Evolutionary conservation across 2,797 vertebrate species (phyloP).

Genomic region (Crypturellus tataupa): DNA sequence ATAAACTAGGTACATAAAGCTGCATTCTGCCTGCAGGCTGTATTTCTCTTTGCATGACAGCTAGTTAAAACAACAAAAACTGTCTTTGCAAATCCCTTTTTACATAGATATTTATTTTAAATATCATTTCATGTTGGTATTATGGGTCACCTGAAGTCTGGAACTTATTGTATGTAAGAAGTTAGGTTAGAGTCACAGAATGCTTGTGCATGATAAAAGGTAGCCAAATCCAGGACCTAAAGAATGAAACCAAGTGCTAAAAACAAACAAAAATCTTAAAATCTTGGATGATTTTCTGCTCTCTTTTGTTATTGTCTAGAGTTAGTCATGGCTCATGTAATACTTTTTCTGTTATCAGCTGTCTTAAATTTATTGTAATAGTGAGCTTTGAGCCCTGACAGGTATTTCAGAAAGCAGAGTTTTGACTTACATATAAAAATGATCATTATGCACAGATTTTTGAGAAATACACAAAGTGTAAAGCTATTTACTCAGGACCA

Average conservation of each 20-base stretch:
- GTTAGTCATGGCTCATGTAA: not conserved
- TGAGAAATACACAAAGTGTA: fast-evolving
- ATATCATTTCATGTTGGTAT: not conserved
- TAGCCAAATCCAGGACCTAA: not conserved
- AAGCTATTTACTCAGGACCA: not conserved
- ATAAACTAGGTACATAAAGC: not conserved
- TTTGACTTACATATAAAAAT: not conserved
- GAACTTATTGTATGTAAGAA: not conserved
- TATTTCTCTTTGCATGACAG: not conserved
- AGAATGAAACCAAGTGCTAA: not conserved
- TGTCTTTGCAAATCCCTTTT: not conserved
- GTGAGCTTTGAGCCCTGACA: constrained; percentile 9
- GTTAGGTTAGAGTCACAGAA: not conserved
- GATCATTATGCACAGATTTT: not conserved
- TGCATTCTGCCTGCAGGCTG: not conserved
- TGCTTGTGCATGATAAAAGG: not conserved
- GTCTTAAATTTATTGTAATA: not conserved
- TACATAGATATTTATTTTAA: not conserved
- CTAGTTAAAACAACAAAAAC: not conserved
- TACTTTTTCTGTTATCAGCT: not conserved
- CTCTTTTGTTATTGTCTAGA: constrained; percentile 25
- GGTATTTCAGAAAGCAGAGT: constrained; percentile 1
- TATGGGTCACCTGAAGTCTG: not conserved
- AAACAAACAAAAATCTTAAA: not conserved
- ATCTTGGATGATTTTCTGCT: constrained; percentile 60